phyloP scores from a whole-genome alignment of 1,140 invertebrate species.

The Leucophenga varia region DNA sequence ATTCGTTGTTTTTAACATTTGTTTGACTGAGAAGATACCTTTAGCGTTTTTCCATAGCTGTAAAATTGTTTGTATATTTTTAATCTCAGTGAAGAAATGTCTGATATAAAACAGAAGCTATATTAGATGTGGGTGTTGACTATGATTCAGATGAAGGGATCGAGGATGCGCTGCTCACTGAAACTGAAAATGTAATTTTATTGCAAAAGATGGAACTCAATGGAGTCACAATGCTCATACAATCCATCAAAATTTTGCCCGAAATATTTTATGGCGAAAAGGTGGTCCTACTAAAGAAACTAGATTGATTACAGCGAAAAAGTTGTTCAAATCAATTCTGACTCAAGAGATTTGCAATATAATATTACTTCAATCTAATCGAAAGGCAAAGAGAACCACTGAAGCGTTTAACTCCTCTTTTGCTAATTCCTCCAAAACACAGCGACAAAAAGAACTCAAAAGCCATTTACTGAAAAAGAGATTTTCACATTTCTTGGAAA shows the following conservation, averaged over 20 bases:
- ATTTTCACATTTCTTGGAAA: not conserved
- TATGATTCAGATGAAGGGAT: not conserved
- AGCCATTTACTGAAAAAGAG: not conserved
- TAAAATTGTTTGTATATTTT: too few relatives aligned
- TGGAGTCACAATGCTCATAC: not conserved
- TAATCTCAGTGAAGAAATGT: too few relatives aligned
- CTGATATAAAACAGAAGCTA: not conserved
- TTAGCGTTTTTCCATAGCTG: not conserved
- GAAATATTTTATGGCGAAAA: not conserved
- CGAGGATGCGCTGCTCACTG: not conserved
- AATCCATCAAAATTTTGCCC: not conserved
- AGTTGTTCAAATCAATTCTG: not conserved
- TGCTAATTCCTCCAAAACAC: not conserved
- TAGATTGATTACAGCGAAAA: not conserved
- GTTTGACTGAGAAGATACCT: not conserved
- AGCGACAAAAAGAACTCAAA: not conserved
- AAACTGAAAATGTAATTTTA: not conserved
- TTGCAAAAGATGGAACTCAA: not conserved
- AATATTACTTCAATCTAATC: not conserved
- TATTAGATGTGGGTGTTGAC: not conserved
- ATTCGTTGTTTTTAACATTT: too few relatives aligned
- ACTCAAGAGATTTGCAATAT: not conserved
- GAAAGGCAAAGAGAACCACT: not conserved
- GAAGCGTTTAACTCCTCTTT: not conserved
- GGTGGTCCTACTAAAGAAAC: not conserved